These are phyloP conservation scores for Pocillopora grandis DNA, from an alignment of 92 coral and sea anemone genomes.

Conservation along the genomic window DNA sequence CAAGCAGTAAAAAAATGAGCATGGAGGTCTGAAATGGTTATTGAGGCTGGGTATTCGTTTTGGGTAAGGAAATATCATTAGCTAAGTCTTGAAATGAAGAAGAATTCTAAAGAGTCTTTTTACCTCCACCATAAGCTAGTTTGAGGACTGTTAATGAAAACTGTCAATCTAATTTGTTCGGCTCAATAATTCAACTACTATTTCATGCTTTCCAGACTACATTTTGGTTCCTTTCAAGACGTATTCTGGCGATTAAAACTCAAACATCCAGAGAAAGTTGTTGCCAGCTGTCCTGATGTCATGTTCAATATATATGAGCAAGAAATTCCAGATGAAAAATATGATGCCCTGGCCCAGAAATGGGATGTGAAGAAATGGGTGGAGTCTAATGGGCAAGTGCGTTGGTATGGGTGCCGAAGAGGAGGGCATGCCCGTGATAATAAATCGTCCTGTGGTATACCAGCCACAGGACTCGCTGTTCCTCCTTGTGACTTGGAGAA, in stretches of 20 bases:
- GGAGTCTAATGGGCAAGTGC: constrained; percentile 84
- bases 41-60: too few species aligned
- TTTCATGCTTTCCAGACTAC: constrained; percentile 47
- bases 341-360: constrained; percentile 67
- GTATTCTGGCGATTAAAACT: constrained; percentile 76
- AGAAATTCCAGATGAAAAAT: constrained; percentile 53
- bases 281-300: constrained; percentile 91
- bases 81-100: too few species aligned
- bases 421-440: constrained; percentile 21
- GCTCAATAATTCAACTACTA: neutral
- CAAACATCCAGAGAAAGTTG: constrained; percentile 53
- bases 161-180: neutral
- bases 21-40: too few species aligned
- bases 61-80: too few species aligned
- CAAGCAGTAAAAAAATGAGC: too few species aligned
- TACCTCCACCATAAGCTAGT: too few species aligned
- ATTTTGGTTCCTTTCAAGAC: constrained; percentile 83
- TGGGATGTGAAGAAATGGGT: constrained; percentile 87
- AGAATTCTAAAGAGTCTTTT: too few species aligned
- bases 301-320: constrained; percentile 82
- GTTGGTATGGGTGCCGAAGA: constrained; percentile 97
- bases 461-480: constrained; percentile 63
- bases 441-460: constrained; percentile 35
- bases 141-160: too few species aligned
- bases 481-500: constrained; percentile 95